These are phyloP conservation scores for Cassiopea andromeda DNA, from an alignment of 30 jellyfish, hydroid and myxozoan genomes.

Conservation along the genomic window DNA sequence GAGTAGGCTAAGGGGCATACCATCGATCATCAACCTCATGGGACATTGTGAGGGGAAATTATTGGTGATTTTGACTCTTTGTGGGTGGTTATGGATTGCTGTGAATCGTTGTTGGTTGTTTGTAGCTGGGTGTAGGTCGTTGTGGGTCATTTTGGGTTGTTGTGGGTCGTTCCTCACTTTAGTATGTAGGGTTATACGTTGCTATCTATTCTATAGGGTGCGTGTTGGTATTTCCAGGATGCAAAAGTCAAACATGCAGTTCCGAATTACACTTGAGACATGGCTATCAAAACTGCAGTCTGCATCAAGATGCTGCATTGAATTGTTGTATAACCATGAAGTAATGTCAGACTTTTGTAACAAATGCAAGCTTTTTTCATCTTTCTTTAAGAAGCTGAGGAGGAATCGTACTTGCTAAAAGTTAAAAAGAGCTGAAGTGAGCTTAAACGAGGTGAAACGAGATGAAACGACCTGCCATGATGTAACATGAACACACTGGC, in stretches of 20 bases:
- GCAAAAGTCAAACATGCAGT: constrained; percentile 49
- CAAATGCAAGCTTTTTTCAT: constrained; percentile 45
- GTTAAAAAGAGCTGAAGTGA: too few relatives aligned
- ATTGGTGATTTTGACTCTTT: too few relatives aligned
- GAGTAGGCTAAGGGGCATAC: constrained; percentile 28
- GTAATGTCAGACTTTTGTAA: constrained; percentile 54
- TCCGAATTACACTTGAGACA: constrained; percentile 60
- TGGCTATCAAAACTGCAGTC: constrained; percentile 9
- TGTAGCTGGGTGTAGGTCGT: constrained; percentile 21
- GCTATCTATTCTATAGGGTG: constrained; percentile 9
- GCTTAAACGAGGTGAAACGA: too few relatives aligned
- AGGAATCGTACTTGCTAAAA: not conserved
- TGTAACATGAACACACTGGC: too few relatives aligned
- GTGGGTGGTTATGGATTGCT: not conserved
- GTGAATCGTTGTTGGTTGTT: constrained; percentile 42
- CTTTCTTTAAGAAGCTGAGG: constrained; percentile 43
- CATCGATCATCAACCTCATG: too few relatives aligned
- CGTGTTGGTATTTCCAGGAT: constrained; percentile 50
- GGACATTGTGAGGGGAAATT: too few relatives aligned
- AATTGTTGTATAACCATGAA: constrained; percentile 30
- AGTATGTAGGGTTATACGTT: too few relatives aligned
- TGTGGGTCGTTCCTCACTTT: too few relatives aligned
- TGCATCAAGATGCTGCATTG: constrained; percentile 9
- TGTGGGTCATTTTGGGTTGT: too few relatives aligned
- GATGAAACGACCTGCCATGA: too few relatives aligned